These are phyloP conservation scores for Antigone vipio DNA, from an alignment of 2,113 vertebrate genomes.

Conservation along the genomic window DNA sequence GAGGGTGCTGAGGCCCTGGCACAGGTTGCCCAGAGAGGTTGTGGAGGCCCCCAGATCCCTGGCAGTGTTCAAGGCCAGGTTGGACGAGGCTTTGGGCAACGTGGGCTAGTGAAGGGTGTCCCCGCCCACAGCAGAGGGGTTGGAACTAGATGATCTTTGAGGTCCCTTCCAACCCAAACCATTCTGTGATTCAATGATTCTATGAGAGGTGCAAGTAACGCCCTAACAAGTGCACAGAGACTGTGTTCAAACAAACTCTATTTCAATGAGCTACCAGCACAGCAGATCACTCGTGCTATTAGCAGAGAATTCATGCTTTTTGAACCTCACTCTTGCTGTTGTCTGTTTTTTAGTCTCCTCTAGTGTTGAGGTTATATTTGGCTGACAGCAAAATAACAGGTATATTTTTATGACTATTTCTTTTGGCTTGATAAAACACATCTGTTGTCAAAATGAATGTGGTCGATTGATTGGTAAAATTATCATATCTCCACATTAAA, in stretches of 20 bases:
- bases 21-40: too few relatives aligned
- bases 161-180: too few relatives aligned
- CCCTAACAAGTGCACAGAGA: not conserved
- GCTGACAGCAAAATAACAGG: conserved; percentile 1
- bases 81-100: too few relatives aligned
- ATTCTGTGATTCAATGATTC: too few relatives aligned
- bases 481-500: conserved; percentile 26
- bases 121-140: too few relatives aligned
- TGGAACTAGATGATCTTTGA: too few relatives aligned
- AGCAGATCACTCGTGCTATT: not conserved
- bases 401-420: conserved; percentile 15
- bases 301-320: not conserved
- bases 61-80: too few relatives aligned
- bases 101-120: too few relatives aligned
- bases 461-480: not conserved
- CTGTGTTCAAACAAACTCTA: not conserved
- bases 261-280: not conserved
- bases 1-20: too few relatives aligned
- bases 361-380: not conserved
- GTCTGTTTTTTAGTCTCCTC: not conserved
- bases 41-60: too few relatives aligned
- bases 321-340: not conserved
- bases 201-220: not conserved
- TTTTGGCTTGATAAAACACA: conserved; percentile 46
- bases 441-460: conserved; percentile 5